Conservation (phyloP, 2,113 vertebrate genomes). For the Hippotragus niger region DNA sequence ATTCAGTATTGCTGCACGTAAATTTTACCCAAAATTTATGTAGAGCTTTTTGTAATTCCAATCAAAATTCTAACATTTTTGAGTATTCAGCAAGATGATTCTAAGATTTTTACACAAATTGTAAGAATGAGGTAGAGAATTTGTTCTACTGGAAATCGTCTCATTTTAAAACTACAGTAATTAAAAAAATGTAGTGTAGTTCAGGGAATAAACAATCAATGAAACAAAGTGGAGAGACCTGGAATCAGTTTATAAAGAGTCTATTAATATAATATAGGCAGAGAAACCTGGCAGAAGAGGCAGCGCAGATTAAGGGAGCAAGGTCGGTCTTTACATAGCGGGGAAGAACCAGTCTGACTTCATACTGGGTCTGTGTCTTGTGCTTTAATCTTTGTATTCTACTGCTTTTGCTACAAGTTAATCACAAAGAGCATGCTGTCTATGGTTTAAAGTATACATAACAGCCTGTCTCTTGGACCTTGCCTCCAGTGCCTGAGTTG, state of each 20-base stretch:
- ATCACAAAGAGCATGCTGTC: background rate
- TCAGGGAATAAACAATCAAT: background rate
- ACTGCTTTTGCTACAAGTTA: background rate
- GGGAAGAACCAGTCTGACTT: background rate
- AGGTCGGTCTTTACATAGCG: background rate
- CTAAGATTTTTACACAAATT: background rate
- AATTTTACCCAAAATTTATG: background rate
- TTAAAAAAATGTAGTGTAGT: background rate
- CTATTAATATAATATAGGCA: background rate
- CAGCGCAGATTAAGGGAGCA: background rate
- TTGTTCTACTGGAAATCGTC: background rate
- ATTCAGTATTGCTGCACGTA: background rate
- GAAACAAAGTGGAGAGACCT: background rate
- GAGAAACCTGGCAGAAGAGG: background rate
- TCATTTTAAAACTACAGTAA: background rate
- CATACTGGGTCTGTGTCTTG: background rate
- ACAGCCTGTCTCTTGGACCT: background rate
- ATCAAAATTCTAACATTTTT: background rate
- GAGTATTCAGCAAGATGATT: background rate
- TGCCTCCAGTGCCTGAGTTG: background rate
- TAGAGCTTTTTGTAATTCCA: background rate
- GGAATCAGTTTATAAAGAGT: background rate
- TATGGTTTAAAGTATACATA: background rate
- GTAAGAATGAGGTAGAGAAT: background rate
- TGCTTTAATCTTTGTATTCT: background rate